phyloP scores from a whole-genome alignment of 2,888 invertebrate genomes.

The Andrena minutula region DNA sequence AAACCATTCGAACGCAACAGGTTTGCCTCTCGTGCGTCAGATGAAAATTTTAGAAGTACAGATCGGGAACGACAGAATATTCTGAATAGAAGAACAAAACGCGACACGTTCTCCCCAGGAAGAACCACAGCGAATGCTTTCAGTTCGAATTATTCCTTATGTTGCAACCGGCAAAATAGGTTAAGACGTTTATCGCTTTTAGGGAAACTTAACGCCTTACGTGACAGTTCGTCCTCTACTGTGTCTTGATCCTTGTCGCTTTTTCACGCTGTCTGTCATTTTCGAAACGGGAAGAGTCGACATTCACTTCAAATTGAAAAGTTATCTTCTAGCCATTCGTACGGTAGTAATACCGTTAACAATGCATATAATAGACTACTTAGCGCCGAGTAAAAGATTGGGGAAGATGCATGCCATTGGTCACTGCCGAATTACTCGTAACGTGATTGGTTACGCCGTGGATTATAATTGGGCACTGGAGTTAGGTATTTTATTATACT shows the following conservation, averaged over 20 bases:
- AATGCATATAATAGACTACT: slow-evolving; percentile 24
- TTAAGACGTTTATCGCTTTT: slow-evolving; percentile 53
- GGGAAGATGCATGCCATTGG: slow-evolving; percentile 21
- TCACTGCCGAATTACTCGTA: not conserved
- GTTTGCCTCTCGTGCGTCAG: not conserved
- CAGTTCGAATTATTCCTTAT: slow-evolving; percentile 49
- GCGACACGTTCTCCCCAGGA: not conserved
- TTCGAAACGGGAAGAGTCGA: not conserved
- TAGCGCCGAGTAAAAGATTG: slow-evolving; percentile 5
- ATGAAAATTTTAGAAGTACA: not conserved
- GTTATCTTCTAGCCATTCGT: not conserved
- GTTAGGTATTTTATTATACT: too few relatives aligned
- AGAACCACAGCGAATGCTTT: slow-evolving; percentile 20
- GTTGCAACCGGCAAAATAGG: slow-evolving; percentile 36
- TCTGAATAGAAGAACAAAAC: not conserved
- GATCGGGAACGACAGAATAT: not conserved
- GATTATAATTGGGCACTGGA: too few relatives aligned
- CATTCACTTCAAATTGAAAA: not conserved
- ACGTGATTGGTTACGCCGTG: slow-evolving; percentile 17
- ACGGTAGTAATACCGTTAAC: not conserved
- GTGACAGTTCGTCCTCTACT: slow-evolving; percentile 20
- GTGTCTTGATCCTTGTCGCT: not conserved
- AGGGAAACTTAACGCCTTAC: slow-evolving; percentile 34
- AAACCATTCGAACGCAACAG: not conserved
- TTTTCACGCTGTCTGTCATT: slow-evolving; percentile 40